Percentiles rank a stretch among this genome's conserved stretches.
These are phyloP conservation scores for Melanotaenia parkinsoni DNA, from an alignment of 2,797 vertebrate genomes.

Conservation along the genomic window DNA sequence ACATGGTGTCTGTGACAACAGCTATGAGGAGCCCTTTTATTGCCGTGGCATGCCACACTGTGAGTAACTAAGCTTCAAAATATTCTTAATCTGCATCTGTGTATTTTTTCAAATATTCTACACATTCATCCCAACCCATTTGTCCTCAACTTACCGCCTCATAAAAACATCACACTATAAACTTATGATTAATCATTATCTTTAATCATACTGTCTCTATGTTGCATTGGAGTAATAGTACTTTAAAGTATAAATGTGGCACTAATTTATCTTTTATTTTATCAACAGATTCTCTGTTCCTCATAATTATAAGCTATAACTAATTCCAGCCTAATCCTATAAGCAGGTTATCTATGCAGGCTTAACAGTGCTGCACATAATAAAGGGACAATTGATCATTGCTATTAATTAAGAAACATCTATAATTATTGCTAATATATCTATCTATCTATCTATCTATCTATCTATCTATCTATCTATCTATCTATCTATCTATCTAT, in stretches of 20 bases:
- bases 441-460: too few relatives aligned
- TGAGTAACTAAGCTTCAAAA: slow-evolving; percentile 45
- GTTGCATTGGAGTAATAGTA: slow-evolving; percentile 29
- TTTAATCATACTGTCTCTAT: slow-evolving; percentile 7
- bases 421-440: neutral
- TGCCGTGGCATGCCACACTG: slow-evolving; percentile 86
- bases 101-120: neutral
- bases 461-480: too few relatives aligned
- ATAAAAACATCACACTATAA: neutral
- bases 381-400: slow-evolving; percentile 25
- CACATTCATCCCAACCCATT: neutral
- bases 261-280: slow-evolving; percentile 36
- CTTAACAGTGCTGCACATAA: slow-evolving; percentile 38
- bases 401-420: slow-evolving; percentile 1
- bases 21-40: slow-evolving; percentile 89
- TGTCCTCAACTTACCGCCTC: neutral
- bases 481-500: too few relatives aligned
- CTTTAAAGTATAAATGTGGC: slow-evolving; percentile 26
- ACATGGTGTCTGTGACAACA: slow-evolving; percentile 94
- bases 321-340: slow-evolving; percentile 48
- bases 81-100: neutral
- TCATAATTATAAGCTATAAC: slow-evolving; percentile 50
- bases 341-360: slow-evolving; percentile 51
- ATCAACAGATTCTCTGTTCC: slow-evolving; percentile 26
- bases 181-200: slow-evolving; percentile 2